These are phyloP conservation scores for Onychostruthus taczanowskii DNA, from an alignment of 2,113 vertebrate genomes.

Conservation along the genomic window DNA sequence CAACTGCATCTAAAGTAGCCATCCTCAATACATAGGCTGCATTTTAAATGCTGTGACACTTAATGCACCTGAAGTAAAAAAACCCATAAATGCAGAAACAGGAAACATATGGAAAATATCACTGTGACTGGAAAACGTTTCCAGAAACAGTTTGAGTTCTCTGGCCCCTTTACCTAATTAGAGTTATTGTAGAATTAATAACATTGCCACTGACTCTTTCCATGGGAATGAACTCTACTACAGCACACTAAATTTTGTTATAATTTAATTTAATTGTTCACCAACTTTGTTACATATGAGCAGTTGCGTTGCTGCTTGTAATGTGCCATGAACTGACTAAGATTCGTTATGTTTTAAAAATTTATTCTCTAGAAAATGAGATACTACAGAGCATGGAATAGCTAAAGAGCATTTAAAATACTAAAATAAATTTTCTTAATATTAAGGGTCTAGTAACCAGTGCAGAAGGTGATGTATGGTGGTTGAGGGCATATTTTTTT, in stretches of 20 bases:
- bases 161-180: slow-evolving; percentile 32
- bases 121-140: slow-evolving; percentile 4
- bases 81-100: neutral
- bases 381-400: neutral
- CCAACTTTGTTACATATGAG: neutral
- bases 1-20: neutral
- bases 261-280: neutral
- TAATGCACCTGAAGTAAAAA: neutral
- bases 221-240: neutral
- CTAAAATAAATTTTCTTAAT: neutral
- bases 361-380: neutral
- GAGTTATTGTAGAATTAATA: neutral
- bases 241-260: neutral
- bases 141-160: slow-evolving; percentile 23
- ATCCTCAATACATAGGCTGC: neutral
- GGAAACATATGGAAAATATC: neutral
- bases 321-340: neutral
- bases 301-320: neutral
- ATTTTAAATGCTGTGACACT: neutral
- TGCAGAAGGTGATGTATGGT: neutral
- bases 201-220: neutral
- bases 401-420: neutral
- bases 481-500: neutral
- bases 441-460: neutral
- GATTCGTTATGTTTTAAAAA: neutral